phyloP scores from a whole-genome alignment of 2,888 invertebrate genomes.

The Melipona beecheii region DNA sequence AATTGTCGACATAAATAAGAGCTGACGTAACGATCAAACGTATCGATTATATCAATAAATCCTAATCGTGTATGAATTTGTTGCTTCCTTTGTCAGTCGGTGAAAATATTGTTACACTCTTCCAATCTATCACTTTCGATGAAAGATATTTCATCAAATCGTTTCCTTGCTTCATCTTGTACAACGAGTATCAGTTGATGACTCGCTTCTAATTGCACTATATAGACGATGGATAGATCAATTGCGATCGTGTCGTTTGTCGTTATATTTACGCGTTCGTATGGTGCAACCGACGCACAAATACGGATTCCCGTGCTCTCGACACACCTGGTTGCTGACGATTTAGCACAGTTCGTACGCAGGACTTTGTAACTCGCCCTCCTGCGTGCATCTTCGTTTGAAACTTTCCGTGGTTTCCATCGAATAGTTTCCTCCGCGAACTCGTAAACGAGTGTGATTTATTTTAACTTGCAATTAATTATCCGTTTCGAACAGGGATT shows the following conservation, averaged over 20 bases:
- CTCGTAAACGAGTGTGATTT: neutral
- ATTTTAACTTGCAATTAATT: neutral
- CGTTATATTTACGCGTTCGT: conserved; percentile 72
- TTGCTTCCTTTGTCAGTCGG: neutral
- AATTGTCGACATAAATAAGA: too few relatives aligned
- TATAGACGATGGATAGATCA: conserved; percentile 63
- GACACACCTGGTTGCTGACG: conserved; percentile 70
- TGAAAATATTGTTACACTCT: neutral
- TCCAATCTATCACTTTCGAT: too few relatives aligned
- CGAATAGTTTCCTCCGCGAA: neutral
- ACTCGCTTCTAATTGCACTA: conserved; percentile 23
- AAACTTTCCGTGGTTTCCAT: too few relatives aligned
- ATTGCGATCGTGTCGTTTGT: conserved; percentile 65
- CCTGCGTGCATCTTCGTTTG: conserved; percentile 13
- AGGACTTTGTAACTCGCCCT: conserved; percentile 55
- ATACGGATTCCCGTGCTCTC: conserved; percentile 49
- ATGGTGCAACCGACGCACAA: conserved; percentile 67
- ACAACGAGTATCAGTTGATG: neutral
- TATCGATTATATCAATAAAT: neutral
- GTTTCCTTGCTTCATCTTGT: neutral
- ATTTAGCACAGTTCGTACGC: conserved; percentile 70
- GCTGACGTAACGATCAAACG: neutral
- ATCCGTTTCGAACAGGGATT: neutral
- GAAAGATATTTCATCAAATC: neutral
- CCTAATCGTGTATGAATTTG: neutral